phyloP scores from a whole-genome alignment of 2,113 vertebrate genomes.

The Candoia aspera region DNA sequence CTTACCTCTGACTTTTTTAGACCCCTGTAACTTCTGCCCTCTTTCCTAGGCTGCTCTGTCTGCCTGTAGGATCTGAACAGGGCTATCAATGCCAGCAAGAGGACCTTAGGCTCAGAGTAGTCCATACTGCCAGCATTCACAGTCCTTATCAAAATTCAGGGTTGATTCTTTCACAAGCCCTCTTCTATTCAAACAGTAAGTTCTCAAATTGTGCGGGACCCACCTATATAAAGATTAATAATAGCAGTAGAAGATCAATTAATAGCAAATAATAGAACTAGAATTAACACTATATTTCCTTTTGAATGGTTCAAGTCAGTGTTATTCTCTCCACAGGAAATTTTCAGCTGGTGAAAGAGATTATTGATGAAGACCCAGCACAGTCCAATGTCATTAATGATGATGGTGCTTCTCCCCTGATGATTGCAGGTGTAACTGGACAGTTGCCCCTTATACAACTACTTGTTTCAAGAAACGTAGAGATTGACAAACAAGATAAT shows the following conservation, averaged over 20 bases:
- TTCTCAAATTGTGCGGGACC: background rate
- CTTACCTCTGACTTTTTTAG: background rate
- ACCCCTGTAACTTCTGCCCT: background rate
- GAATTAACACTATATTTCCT: background rate
- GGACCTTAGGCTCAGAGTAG: background rate
- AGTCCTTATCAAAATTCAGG: background rate
- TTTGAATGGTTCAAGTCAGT: background rate
- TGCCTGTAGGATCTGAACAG: background rate
- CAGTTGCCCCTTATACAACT: constrained; percentile 91
- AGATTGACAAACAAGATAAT: constrained; percentile 90
- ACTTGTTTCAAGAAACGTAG: constrained; percentile 88
- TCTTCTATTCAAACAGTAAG: background rate
- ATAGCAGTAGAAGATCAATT: background rate
- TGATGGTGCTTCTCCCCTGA: constrained; percentile 92
- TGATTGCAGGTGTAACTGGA: constrained; percentile 94
- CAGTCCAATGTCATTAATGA: constrained; percentile 91
- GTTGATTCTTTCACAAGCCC: background rate
- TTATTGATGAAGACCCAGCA: constrained; percentile 86
- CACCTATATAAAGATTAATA: background rate
- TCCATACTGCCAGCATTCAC: background rate
- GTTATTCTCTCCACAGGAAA: constrained; percentile 76
- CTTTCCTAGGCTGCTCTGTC: background rate
- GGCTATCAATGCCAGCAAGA: background rate
- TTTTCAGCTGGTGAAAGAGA: constrained; percentile 91
- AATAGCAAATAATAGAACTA: background rate